Evolutionary conservation across 2,113 vertebrate species (phyloP).

Genomic region (Elgaria multicarinata): DNA sequence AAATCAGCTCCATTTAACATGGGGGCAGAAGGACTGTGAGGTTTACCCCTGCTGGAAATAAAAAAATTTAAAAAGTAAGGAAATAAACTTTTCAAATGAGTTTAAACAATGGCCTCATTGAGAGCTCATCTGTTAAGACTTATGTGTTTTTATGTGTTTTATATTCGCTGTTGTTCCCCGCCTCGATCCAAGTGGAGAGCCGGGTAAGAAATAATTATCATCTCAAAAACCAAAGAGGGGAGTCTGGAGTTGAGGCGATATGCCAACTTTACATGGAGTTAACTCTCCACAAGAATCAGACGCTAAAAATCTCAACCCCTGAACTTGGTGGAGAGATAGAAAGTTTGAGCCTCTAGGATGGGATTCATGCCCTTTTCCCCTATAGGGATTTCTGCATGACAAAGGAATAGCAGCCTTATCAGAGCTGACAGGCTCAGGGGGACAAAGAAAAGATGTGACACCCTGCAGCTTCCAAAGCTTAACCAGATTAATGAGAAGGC

Average conservation of each 20-base stretch:
- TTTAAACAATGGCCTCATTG: no score
- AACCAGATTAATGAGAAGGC: not conserved
- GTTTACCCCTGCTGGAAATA: not conserved
- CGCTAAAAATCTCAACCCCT: no score
- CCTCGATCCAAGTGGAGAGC: no score
- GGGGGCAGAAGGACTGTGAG: not conserved
- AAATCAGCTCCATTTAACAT: not conserved
- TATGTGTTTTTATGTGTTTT: no score
- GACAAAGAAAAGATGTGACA: not conserved
- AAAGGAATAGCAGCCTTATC: no score
- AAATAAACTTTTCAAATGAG: no score
- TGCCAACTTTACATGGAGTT: not conserved
- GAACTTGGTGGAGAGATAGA: no score
- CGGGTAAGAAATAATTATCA: no score
- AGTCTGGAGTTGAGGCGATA: not conserved
- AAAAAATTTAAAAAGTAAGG: not conserved
- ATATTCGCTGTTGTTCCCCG: no score
- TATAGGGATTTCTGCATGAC: not conserved
- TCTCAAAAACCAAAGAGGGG: not conserved
- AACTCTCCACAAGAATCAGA: no score
- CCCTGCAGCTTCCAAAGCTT: not conserved
- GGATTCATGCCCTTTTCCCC: not conserved
- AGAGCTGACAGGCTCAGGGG: not conserved
- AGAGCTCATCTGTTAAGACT: not conserved
- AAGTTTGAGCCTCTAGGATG: no score